Evolutionary conservation across 37 sponge, comb jelly and placozoan species (phyloP).

Genomic region (Spongilla lacustris): DNA sequence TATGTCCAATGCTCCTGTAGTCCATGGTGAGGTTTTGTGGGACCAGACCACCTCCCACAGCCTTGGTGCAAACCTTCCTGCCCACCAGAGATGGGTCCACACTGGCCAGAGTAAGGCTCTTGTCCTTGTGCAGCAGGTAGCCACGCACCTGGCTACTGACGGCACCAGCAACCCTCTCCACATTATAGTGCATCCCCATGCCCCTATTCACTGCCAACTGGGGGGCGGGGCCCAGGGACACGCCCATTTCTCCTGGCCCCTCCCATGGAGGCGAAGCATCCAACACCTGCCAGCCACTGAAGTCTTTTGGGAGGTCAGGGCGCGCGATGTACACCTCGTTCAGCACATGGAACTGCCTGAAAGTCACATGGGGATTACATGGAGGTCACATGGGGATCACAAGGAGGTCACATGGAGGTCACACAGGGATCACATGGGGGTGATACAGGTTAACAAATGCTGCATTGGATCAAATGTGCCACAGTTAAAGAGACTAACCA

Average conservation of each 20-base stretch:
- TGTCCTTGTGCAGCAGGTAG: constrained; percentile 40
- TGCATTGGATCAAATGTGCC: no score
- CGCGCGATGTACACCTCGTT: constrained; percentile 83
- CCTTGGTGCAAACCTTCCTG: constrained; percentile 92
- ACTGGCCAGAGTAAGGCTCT: constrained; percentile 11
- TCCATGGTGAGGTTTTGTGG: constrained; percentile 81
- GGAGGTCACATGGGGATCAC: neutral
- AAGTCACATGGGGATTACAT: neutral
- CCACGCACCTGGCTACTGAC: constrained; percentile 80
- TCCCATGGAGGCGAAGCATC: constrained; percentile 84
- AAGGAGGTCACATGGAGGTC: no score
- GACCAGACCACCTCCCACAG: constrained; percentile 51
- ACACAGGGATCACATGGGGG: no score
- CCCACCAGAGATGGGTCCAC: constrained; percentile 67
- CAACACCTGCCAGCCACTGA: constrained; percentile 85
- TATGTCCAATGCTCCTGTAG: constrained; percentile 31
- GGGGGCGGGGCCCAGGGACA: constrained; percentile 70
- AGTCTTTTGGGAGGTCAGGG: constrained; percentile 72
- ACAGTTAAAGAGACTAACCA: constrained; percentile 69
- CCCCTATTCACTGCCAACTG: constrained; percentile 74
- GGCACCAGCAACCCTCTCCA: constrained; percentile 81
- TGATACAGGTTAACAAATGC: no score
- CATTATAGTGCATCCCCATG: constrained; percentile 71
- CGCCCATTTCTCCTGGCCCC: constrained; percentile 63
- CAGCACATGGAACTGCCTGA: constrained; percentile 88